These are phyloP conservation scores for Philypnodon macrostomus DNA, from an alignment of 2,797 vertebrate genomes.

Conservation along the genomic window DNA sequence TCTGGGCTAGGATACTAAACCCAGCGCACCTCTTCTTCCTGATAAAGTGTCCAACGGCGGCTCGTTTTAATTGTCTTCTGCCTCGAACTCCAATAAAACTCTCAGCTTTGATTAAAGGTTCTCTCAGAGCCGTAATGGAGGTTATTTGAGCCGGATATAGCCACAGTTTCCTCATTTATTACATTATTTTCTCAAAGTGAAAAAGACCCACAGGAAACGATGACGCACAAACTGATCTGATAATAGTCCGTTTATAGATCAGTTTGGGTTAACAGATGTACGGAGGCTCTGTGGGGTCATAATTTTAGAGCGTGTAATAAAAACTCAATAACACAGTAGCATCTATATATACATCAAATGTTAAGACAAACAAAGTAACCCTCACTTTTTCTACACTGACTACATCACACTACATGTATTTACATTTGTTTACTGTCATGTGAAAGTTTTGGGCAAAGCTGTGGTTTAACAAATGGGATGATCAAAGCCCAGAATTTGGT, in stretches of 20 bases:
- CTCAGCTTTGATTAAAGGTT: constrained; percentile 42
- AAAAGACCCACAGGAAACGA: background rate
- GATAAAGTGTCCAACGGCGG: constrained; percentile 6
- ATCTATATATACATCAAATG: background rate
- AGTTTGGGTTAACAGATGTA: background rate
- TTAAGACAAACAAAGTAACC: too few relatives aligned
- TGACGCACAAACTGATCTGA: background rate
- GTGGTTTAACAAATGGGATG: too few relatives aligned
- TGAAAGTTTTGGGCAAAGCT: too few relatives aligned
- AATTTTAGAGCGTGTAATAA: background rate
- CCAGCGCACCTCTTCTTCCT: constrained; percentile 3
- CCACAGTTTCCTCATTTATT: constrained; percentile 5
- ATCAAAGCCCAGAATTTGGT: too few relatives aligned
- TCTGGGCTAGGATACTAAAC: too few relatives aligned
- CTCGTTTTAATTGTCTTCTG: constrained; percentile 33
- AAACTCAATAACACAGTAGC: background rate
- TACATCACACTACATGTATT: too few relatives aligned
- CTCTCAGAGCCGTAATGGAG: constrained; percentile 2
- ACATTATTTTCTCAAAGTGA: background rate
- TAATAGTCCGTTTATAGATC: background rate
- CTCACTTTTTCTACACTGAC: too few relatives aligned
- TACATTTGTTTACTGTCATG: constrained; percentile 13
- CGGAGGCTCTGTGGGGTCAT: background rate
- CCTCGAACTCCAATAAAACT: constrained; percentile 29
- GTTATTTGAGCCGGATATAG: constrained; percentile 7